Base-by-base conservation (phyloP, 2,888 invertebrate genomes). In the Eupithecia vulgata region DNA sequence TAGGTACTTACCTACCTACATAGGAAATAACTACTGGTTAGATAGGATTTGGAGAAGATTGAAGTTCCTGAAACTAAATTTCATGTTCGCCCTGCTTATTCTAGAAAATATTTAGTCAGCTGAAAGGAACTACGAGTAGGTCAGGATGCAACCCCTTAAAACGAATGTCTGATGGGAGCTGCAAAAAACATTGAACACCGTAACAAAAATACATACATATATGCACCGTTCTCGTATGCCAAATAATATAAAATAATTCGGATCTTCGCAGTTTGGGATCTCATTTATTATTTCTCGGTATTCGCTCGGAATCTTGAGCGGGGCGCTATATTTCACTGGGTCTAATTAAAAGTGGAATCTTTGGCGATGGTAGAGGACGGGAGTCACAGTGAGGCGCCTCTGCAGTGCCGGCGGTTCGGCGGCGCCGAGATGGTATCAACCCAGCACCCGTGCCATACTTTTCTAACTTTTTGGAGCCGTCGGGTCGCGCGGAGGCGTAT, bases 391-490 rank as follows among this genome's bases (percentile, higher is more conserved):
- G 81, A 81, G 84, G 82, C 85, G 86, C 57, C 25, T 57, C 12
- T 84, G 83, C 84, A 83, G 10, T 52, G 48, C 48, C 48, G 82
- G 83, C 78, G 79, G 82, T 76, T 78, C 81, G 81, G 81, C 81
- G 88, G 89, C 90, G 90, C 88, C 90, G 88, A 90, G 91, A 89
- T 90, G 86, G 82, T 88, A 91, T 91, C 91, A 57, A 78, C 80
- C 79, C 77, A 79, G 81, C 85, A 83, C 25, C 84, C 84, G 86
- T 88, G 87, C 86, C 86, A 86, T 88, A 91, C 90, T 94, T 94
- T 93, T 93, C 93, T 91, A 93, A 92, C 94, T 93, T 93, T 94
- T 93, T 92, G 92, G 92, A 85, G 80, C 40, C 81, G 87, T 77
- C 84, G 86, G 89, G 89, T 88, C 88, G 87, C 85, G 90, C 88